Conservation (phyloP, 2,797 vertebrate species). For the Sebastes nivosus region DNA sequence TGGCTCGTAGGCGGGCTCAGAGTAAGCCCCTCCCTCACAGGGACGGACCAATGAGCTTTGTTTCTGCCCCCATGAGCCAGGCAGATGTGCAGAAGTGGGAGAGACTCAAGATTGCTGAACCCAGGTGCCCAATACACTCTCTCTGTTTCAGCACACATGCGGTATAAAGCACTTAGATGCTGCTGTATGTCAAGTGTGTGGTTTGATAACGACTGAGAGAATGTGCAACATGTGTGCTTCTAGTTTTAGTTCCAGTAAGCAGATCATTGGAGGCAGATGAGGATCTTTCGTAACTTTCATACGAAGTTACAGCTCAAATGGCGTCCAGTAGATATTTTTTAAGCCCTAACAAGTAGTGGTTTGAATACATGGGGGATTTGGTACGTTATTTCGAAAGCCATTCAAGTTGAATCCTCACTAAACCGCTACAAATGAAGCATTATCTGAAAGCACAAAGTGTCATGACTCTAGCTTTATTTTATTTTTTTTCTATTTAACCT, state of each 20-base stretch:
- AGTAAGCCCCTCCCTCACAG: slow-evolving; percentile 69
- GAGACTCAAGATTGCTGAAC: slow-evolving; percentile 88
- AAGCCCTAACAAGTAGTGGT: neutral
- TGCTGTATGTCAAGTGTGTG: slow-evolving; percentile 30
- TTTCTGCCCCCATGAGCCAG: slow-evolving; percentile 85
- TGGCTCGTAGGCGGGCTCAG: slow-evolving; percentile 83
- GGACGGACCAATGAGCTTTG: slow-evolving; percentile 78
- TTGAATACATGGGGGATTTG: neutral
- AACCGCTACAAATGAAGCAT: neutral
- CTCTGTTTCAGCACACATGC: slow-evolving; percentile 23
- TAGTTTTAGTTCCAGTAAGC: neutral
- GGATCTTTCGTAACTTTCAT: neutral
- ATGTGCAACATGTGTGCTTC: neutral
- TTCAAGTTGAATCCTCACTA: neutral
- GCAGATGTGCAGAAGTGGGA: slow-evolving; percentile 94
- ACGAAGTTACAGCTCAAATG: neutral
- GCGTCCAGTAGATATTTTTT: neutral
- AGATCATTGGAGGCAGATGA: neutral
- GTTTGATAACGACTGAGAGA: neutral
- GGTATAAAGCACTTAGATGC: slow-evolving; percentile 19
- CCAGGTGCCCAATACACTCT: slow-evolving; percentile 85
- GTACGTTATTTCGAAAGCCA: neutral
- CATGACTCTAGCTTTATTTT: neutral
- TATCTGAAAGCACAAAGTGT: neutral
- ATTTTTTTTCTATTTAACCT: no score